Percentiles rank a stretch among this genome's conserved stretches.
Evolutionary conservation across 2,888 invertebrate genomes (phyloP).

Genomic region (Agrotis clavis): DNA sequence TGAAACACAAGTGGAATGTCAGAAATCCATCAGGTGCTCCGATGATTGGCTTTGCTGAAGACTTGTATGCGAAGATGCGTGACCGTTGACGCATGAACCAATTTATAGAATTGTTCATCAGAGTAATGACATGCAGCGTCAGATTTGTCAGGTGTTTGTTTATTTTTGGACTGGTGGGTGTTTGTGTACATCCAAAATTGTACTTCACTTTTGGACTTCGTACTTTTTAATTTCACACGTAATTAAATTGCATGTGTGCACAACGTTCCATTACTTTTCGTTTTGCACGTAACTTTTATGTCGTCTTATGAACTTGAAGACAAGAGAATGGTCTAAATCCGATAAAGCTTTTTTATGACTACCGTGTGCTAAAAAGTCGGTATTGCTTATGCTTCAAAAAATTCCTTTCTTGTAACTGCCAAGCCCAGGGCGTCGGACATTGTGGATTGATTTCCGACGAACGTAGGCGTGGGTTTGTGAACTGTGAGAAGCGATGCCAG

Average conservation of each 20-base stretch:
- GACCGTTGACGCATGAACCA: slow-evolving; percentile 22
- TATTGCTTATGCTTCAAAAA: too few species aligned
- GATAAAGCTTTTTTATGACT: neutral
- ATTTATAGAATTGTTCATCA: slow-evolving; percentile 26
- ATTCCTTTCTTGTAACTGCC: too few species aligned
- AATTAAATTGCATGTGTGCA: too few species aligned
- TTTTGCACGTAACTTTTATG: neutral
- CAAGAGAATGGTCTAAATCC: neutral
- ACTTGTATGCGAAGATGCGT: slow-evolving; percentile 1
- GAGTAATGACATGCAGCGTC: neutral
- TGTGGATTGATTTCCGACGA: too few species aligned
- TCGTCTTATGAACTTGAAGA: neutral
- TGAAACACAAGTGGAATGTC: neutral
- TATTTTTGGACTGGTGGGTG: slow-evolving; percentile 25
- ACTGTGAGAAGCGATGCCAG: too few species aligned
- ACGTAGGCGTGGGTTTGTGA: too few species aligned
- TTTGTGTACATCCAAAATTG: neutral
- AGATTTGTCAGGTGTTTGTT: neutral
- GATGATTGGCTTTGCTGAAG: slow-evolving; percentile 18
- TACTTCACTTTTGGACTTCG: slow-evolving; percentile 14
- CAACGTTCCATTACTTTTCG: too few species aligned
- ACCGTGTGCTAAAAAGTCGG: too few species aligned
- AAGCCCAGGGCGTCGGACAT: too few species aligned
- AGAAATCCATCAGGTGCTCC: slow-evolving; percentile 5
- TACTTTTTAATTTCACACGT: neutral